These are phyloP conservation scores for Mystacornis crossleyi DNA, from an alignment of 2,113 vertebrate species.

Conservation along the genomic window DNA sequence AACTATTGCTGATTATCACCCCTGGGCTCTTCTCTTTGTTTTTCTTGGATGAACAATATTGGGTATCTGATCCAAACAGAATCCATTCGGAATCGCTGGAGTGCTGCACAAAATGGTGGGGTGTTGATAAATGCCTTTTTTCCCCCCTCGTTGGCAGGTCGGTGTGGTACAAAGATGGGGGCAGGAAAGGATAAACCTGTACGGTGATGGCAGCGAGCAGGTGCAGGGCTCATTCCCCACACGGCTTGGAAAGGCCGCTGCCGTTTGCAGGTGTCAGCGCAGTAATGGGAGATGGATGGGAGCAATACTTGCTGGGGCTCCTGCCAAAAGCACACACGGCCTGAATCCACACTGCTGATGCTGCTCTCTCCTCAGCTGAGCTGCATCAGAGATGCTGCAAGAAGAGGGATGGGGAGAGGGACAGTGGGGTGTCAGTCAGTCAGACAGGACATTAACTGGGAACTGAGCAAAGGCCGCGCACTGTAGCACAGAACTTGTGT, in stretches of 20 bases:
- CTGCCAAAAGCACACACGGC: background rate
- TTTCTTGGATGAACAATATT: background rate
- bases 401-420: background rate
- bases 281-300: slow-evolving; percentile 28
- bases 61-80: background rate
- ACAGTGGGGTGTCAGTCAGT: background rate
- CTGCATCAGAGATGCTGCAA: background rate
- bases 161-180: background rate
- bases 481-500: background rate
- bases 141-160: background rate
- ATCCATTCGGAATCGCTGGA: background rate
- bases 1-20: background rate
- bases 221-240: background rate
- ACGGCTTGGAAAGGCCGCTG: background rate
- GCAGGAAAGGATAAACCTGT: background rate
- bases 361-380: background rate
- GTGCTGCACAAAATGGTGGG: background rate
- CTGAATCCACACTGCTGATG: background rate
- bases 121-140: background rate
- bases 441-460: background rate
- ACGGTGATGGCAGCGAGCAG: background rate
- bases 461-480: background rate
- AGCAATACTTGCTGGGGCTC: background rate
- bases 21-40: background rate
- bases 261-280: background rate